A percentile compares a stretch with the other conserved stretches of the same genome.
These are phyloP conservation scores for Sclerodermus sp. DNA, from an alignment of 2,888 invertebrate species.

Conservation along the genomic window DNA sequence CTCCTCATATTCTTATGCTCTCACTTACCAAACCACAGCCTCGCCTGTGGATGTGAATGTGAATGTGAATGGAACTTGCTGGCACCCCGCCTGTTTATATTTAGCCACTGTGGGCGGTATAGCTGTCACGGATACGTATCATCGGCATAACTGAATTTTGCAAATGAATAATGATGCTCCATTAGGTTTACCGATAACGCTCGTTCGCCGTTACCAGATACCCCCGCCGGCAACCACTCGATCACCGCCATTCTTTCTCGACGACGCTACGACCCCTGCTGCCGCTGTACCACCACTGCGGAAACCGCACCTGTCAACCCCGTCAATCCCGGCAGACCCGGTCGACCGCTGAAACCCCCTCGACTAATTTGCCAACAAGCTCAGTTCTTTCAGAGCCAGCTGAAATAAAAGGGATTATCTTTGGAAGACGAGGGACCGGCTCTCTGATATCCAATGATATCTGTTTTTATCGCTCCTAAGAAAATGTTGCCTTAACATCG, in stretches of 20 bases:
- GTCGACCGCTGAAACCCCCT: background rate
- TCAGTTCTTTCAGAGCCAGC: no score
- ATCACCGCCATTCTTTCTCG: background rate
- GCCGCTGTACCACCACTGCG: background rate
- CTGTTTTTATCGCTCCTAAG: no score
- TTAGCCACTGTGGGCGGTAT: constrained; percentile 58
- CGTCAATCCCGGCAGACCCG: no score
- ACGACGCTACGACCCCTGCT: no score
- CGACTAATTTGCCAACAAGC: background rate
- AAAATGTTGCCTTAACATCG: no score
- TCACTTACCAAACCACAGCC: constrained; percentile 41
- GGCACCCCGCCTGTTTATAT: constrained; percentile 58
- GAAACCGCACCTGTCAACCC: no score
- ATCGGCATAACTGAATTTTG: constrained; percentile 56
- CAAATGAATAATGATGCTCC: constrained; percentile 56
- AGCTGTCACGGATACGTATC: constrained; percentile 58
- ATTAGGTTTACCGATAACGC: constrained; percentile 25
- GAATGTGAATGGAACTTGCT: constrained; percentile 56
- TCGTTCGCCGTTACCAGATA: background rate
- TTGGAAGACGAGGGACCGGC: no score
- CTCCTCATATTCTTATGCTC: constrained; percentile 52
- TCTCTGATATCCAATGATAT: no score
- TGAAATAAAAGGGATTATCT: no score
- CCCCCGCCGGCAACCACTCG: background rate
- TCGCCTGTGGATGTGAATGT: constrained; percentile 37